Base-by-base conservation (phyloP, 2,888 invertebrate genomes). In the Hydrotaea cyrtoneurina region DNA sequence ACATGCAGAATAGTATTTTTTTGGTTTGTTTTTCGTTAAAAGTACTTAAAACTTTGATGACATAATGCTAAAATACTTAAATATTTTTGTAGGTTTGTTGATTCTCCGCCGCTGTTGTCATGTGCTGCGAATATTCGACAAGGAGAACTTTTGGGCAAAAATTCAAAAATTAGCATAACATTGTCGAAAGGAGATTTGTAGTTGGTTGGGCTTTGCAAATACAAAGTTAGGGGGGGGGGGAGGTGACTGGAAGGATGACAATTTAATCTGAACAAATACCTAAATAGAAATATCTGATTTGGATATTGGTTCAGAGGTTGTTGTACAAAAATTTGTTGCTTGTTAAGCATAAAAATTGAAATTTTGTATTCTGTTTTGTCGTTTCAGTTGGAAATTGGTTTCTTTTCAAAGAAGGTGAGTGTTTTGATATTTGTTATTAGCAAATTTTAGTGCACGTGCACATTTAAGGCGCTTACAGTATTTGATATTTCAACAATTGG, bases 21-120 rank as follows among this genome's bases (percentile, higher is more conserved):
- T 43, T 7, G 5, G 5, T 8, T 43, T 11, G 7, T 13, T 21
- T 55, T 19, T 21, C n/a, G 19, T 55, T 21, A 55, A 21, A 21
- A 50, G 23, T 55, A 21, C 55, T 55, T 21, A 55, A 21, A 55
- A 55, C 55, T 55, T 55, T 55, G 55, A 55, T 55, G 23, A 11
- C 21, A 55, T 55, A 21, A 55, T 55, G 55, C 55, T 21, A 8
- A 55, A 11, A 7, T 55, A 55, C 23, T 55, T 55, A 55, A 55
- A 55, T 21, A 21, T 55, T 17, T 17, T 53, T 55, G 0, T 21
- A 21, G 19, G 2, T 8, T 55, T 10, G 5, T 21, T 11, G 21
- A 21, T 23, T 55, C 55, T 55, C 21, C 4, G 8, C 21, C 4
- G 8, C 31, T 31, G 2, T 31, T 31, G 31, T 31, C 31, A 2